Evolutionary conservation across 2,888 invertebrate species (phyloP).

Genomic region (Melikaiella ostensackeni): DNA sequence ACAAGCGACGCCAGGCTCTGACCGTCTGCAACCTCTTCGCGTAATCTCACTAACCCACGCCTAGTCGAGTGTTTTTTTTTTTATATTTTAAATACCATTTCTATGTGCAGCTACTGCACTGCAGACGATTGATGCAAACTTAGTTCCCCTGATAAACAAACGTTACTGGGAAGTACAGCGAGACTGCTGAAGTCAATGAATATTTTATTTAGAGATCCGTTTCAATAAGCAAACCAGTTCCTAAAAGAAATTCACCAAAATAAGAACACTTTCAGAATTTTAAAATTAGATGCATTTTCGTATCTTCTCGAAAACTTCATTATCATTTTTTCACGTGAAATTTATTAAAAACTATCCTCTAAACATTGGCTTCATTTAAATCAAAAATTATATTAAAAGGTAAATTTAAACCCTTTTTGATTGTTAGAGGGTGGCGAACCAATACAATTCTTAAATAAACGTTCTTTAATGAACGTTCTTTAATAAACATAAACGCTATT

Average conservation of each 20-base stretch:
- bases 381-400: too few species aligned
- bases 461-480: too few species aligned
- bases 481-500: too few species aligned
- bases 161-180: constrained; percentile 23
- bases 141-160: constrained; percentile 21
- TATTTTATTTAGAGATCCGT: constrained; percentile 22
- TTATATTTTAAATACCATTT: constrained; percentile 42
- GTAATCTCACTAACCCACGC: constrained; percentile 49
- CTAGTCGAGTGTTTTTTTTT: constrained; percentile 48
- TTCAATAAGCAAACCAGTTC: constrained; percentile 27
- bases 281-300: constrained; percentile 7
- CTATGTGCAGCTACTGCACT: constrained; percentile 29
- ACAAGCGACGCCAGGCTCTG: constrained; percentile 46
- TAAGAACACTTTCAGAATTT: constrained; percentile 3
- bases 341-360: not conserved
- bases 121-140: constrained; percentile 25
- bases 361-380: too few species aligned
- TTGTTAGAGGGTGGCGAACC: too few species aligned
- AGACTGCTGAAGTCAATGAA: constrained; percentile 33
- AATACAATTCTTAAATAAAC: too few species aligned
- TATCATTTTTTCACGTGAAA: not conserved
- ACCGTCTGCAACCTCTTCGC: constrained; percentile 53
- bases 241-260: not conserved
- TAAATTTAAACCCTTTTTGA: too few species aligned
- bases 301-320: not conserved